These are phyloP conservation scores for Platygyra sinensis DNA, from an alignment of 64 coral and sea anemone species.

Conservation along the genomic window DNA sequence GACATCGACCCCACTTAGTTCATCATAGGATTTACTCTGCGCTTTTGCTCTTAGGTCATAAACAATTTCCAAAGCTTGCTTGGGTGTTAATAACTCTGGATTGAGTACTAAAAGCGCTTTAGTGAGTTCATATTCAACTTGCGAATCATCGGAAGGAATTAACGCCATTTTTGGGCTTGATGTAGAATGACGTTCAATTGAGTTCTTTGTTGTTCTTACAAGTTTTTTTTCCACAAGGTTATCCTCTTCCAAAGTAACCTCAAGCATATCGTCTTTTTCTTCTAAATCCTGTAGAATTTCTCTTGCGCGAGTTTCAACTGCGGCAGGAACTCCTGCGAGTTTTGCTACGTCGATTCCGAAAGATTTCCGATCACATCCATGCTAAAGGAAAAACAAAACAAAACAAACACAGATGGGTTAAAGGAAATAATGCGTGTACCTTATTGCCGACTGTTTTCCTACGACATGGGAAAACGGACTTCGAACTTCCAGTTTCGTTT, in stretches of 20 bases:
- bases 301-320: slow-evolving; percentile 68
- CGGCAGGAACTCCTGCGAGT: slow-evolving; percentile 66
- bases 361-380: slow-evolving; percentile 62
- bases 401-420: neutral
- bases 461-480: no score
- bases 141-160: neutral
- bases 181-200: neutral
- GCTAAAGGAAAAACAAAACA: slow-evolving; percentile 19
- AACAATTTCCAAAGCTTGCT: slow-evolving; percentile 15
- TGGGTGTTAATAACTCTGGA: slow-evolving; percentile 22
- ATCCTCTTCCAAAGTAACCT: neutral
- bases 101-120: slow-evolving; percentile 17
- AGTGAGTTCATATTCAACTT: slow-evolving; percentile 20
- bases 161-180: neutral
- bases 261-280: slow-evolving; percentile 22
- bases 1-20: no score
- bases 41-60: slow-evolving; percentile 28
- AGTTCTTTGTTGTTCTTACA: neutral
- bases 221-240: neutral
- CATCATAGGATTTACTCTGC: neutral
- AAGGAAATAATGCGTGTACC: no score
- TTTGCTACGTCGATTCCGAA: slow-evolving; percentile 92
- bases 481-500: no score
- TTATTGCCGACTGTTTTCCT: no score
- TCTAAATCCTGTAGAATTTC: slow-evolving; percentile 58